phyloP scores from a whole-genome alignment of 2,888 invertebrate genomes.

The Baronia brevicornis region DNA sequence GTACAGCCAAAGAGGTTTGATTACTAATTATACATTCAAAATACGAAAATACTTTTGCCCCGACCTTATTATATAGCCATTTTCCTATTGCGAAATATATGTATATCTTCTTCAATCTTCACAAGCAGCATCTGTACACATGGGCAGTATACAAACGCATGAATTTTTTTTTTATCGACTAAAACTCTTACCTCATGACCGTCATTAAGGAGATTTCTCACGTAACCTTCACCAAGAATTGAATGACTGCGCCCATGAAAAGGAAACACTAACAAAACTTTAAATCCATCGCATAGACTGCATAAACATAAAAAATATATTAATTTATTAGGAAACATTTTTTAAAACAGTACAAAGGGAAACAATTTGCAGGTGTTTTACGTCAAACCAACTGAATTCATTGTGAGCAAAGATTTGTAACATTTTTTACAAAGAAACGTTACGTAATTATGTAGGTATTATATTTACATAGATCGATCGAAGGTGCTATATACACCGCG shows the following conservation, averaged over 20 bases:
- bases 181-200: constrained; percentile 34
- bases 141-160: background rate
- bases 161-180: background rate
- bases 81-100: too few relatives aligned
- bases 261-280: constrained; percentile 33
- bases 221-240: constrained; percentile 36
- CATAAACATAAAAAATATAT: background rate
- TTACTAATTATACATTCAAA: too few relatives aligned
- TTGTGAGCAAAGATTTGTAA: too few relatives aligned
- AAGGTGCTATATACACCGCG: too few relatives aligned
- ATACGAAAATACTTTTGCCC: too few relatives aligned
- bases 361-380: too few relatives aligned
- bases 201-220: constrained; percentile 31
- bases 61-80: too few relatives aligned
- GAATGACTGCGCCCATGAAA: constrained; percentile 33
- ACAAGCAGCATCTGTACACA: background rate
- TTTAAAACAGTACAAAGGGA: background rate
- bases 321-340: background rate
- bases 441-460: too few relatives aligned
- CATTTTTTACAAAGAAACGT: too few relatives aligned
- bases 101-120: background rate
- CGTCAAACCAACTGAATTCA: too few relatives aligned
- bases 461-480: too few relatives aligned
- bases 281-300: constrained; percentile 25
- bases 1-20: too few relatives aligned